Evolutionary conservation across 2,888 invertebrate genomes (phyloP), one percentile per base, ranked within the genome.

Genomic region (Calliphora vomitoria): DNA sequence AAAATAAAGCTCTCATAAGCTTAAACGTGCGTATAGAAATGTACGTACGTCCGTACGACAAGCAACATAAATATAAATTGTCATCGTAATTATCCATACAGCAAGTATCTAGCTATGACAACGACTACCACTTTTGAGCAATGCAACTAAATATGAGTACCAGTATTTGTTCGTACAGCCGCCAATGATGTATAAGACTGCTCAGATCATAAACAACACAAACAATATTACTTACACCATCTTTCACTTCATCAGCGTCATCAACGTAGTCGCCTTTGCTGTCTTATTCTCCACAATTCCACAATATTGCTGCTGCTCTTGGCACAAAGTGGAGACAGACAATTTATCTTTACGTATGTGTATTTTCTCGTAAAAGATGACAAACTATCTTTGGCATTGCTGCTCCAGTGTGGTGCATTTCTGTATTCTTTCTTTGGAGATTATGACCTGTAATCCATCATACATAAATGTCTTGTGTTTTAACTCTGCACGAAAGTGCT

Each of bases 401-500:
- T 44, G 41, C 38, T 68, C 15, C 15, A 15, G 4, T 69, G 47
- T 18, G 11, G 31, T 41, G 10, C 8, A 53, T 71, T 76, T 76
- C 53, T 69, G 53, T 71, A 60, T 82, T 82, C 53, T 75, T 82
- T 76, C 69, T 69, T 76, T 76, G 25, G 41, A 71, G 64, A 76
- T 83, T 83, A 86, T 86, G 83, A 86, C 86, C 83, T 69, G 53
- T 80, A 83, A 80, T 80, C 83, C 75, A 86, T 86, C 83, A 83
- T 71, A 80, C 44, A 76, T 58, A 69, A 78, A 78, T 53, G 71
- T 62, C 35, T 41, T 78, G 44, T 68, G n/a, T 53, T 47, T 44
- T 74, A 4, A 13, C 71, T 64, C 50, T 10, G 31, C 31, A 64
- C 15, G 68, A 25, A 68, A 68, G 68, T 44, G 60, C 60, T 35